phyloP scores from a whole-genome alignment of 1,140 invertebrate genomes.

The Thaumatotibia leucotreta region DNA sequence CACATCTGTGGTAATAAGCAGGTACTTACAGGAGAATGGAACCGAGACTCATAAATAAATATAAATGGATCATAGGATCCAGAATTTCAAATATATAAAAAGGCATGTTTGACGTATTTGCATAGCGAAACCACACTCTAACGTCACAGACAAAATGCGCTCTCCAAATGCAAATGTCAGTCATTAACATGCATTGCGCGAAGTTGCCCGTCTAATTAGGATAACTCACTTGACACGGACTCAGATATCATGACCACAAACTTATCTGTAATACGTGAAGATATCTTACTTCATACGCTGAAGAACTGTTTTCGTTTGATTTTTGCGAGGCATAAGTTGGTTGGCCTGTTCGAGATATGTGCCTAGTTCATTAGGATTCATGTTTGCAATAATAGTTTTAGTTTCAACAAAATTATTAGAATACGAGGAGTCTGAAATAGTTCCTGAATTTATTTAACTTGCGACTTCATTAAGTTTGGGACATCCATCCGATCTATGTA shows the following conservation, averaged over 20 bases:
- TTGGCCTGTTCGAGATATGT: background rate
- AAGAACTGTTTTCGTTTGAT: background rate
- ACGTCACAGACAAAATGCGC: background rate
- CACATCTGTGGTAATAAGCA: too few relatives aligned
- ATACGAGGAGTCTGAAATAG: too few relatives aligned
- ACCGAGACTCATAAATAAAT: too few relatives aligned
- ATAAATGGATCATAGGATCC: too few relatives aligned
- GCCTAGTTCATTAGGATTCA: constrained; percentile 29
- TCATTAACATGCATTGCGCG: constrained; percentile 71
- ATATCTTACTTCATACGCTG: background rate
- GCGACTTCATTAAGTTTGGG: too few relatives aligned
- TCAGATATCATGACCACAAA: constrained; percentile 39
- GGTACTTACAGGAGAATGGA: too few relatives aligned
- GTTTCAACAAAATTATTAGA: constrained; percentile 23
- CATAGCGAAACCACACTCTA: constrained; percentile 18
- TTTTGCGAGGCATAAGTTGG: background rate
- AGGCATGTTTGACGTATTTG: too few relatives aligned
- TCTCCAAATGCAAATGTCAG: constrained; percentile 61
- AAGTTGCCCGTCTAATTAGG: constrained; percentile 64
- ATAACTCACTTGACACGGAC: constrained; percentile 45
- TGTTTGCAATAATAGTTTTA: constrained; percentile 24
- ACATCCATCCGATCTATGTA: too few relatives aligned
- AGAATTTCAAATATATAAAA: too few relatives aligned
- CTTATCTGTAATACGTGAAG: background rate
- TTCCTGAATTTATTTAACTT: too few relatives aligned